phyloP scores from a whole-genome alignment of 2,113 vertebrate genomes.

The Megaceryle maxima region DNA sequence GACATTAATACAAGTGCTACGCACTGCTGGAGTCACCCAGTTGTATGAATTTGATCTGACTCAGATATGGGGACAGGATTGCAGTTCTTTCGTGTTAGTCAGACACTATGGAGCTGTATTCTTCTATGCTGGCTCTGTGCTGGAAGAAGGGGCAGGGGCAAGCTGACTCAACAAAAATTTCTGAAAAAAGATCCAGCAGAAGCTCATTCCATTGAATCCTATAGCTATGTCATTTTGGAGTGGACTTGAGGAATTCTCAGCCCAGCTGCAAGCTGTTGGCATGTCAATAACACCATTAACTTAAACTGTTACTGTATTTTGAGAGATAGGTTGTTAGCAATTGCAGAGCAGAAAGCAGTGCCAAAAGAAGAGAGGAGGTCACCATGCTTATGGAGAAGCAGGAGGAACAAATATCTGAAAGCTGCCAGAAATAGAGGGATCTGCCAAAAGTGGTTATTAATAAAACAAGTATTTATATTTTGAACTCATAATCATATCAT shows the following conservation, averaged over 20 bases:
- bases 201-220: not conserved
- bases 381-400: not conserved
- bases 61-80: not conserved
- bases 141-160: not conserved
- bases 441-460: not conserved
- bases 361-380: not conserved
- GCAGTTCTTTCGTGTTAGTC: not conserved
- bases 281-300: not conserved
- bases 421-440: not conserved
- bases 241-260: not conserved
- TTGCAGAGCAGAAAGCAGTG: not conserved
- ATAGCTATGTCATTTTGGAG: not conserved
- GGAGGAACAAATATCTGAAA: not conserved
- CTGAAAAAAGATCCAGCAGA: not conserved
- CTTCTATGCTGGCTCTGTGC: not conserved
- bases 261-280: conserved; percentile 2
- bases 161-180: conserved; percentile 23
- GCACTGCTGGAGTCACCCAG: not conserved
- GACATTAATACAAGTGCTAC: not conserved
- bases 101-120: not conserved
- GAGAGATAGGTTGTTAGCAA: not conserved
- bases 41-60: not conserved
- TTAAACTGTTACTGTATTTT: not conserved
- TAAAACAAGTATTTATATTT: conserved; percentile 4
- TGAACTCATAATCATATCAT: not conserved